A percentile compares a stretch with the other conserved stretches of the same genome.
These are phyloP conservation scores for Aegotheles bennettii DNA, from an alignment of 2,113 vertebrate species.

Conservation along the genomic window DNA sequence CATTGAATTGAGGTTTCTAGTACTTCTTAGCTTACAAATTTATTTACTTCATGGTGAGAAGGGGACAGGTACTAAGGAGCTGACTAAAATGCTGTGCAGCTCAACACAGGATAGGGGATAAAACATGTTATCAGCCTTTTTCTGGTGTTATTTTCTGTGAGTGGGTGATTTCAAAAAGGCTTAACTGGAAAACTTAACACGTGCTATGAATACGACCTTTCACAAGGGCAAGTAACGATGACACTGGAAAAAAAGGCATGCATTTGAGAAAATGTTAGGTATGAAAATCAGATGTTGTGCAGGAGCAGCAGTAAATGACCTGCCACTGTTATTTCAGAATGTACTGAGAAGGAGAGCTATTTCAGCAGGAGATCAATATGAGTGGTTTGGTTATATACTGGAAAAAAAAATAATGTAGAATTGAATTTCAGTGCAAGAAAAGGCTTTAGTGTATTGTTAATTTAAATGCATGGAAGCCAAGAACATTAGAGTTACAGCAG, in stretches of 20 bases:
- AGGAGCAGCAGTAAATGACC: not conserved
- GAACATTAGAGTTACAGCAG: conserved; percentile 22
- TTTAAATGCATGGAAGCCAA: not conserved
- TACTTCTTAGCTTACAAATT: not conserved
- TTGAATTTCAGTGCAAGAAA: conserved; percentile 5
- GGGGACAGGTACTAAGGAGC: not conserved
- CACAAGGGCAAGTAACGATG: not conserved
- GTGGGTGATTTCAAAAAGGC: not conserved
- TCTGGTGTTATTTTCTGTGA: not conserved
- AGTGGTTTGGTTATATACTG: not conserved
- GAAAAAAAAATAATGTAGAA: not conserved
- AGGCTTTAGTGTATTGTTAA: not conserved
- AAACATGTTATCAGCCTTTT: not conserved
- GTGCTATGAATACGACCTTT: not conserved
- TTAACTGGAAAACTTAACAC: not conserved
- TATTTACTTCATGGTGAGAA: not conserved
- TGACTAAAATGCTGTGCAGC: not conserved
- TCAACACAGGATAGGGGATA: not conserved
- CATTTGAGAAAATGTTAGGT: not conserved
- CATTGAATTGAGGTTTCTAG: not conserved
- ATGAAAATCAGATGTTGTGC: not conserved
- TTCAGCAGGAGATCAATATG: not conserved
- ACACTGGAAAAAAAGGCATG: not conserved
- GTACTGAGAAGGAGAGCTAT: not conserved
- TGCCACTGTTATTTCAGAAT: not conserved